These are phyloP conservation scores for Arenicola marina DNA, from an alignment of 2,888 invertebrate genomes.

Conservation along the genomic window DNA sequence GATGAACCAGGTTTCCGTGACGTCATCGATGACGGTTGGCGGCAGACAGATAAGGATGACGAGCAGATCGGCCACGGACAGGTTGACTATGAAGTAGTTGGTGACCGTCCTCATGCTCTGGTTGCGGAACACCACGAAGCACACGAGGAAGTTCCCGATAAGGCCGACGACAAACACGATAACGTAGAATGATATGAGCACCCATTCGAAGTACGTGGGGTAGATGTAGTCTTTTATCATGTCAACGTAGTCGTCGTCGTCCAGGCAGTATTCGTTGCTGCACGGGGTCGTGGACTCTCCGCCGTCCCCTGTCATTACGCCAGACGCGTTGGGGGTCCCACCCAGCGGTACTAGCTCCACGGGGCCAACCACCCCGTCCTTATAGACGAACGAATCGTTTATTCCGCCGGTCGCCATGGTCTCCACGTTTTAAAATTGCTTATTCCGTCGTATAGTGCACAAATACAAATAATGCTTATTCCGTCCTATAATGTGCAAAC, in stretches of 20 bases:
- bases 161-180: conserved; percentile 82
- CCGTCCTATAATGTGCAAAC: too few species aligned
- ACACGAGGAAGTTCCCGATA: conserved; percentile 85
- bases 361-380: neutral
- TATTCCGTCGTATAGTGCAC: too few species aligned
- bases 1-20: conserved; percentile 92
- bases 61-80: conserved; percentile 83
- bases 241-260: conserved; percentile 36
- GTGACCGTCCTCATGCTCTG: conserved; percentile 90
- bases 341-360: neutral
- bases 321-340: neutral
- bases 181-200: conserved; percentile 76
- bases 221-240: conserved; percentile 42
- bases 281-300: conserved; percentile 19
- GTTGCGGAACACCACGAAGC: conserved; percentile 85
- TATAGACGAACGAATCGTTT: too few species aligned
- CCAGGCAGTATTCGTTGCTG: conserved; percentile 36
- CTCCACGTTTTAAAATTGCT: too few species aligned
- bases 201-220: conserved; percentile 40
- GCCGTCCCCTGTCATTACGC: conserved; percentile 2
- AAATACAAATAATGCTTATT: too few species aligned
- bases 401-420: too few species aligned
- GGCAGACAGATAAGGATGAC: conserved; percentile 88
- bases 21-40: conserved; percentile 86
- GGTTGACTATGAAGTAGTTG: conserved; percentile 89